Percentiles rank a stretch among this genome's conserved stretches.
phyloP scores from a whole-genome alignment of 2,888 invertebrate genomes.

The Spisula subtruncata region DNA sequence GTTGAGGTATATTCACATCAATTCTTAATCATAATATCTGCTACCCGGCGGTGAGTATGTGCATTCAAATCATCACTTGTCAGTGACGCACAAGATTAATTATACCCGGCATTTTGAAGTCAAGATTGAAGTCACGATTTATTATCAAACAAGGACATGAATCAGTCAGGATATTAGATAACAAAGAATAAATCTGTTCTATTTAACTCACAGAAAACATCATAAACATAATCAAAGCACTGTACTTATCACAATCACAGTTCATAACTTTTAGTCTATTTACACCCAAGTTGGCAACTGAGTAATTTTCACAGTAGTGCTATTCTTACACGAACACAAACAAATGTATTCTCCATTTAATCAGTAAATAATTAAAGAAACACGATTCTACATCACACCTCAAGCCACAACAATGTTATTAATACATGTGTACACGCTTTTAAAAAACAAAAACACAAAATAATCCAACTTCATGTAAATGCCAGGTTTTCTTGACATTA shows the following conservation, averaged over 20 bases:
- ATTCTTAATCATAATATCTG: background rate
- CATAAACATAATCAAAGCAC: too few relatives aligned
- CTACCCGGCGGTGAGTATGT: background rate
- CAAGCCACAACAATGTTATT: background rate
- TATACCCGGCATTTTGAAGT: background rate
- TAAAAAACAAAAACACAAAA: background rate
- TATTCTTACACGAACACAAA: background rate
- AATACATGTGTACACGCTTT: too few relatives aligned
- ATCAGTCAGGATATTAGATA: background rate
- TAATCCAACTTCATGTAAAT: background rate
- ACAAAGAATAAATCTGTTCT: background rate
- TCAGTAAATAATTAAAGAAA: background rate
- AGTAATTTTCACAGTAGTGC: slow-evolving; percentile 3
- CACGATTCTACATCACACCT: slow-evolving; percentile 2
- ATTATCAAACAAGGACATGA: background rate
- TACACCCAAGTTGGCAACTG: too few relatives aligned
- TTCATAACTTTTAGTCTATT: background rate
- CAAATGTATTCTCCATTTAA: background rate
- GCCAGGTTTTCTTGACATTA: background rate
- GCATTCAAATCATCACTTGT: too few relatives aligned
- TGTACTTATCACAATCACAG: background rate
- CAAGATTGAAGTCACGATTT: background rate
- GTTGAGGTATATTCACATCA: background rate
- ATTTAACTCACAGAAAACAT: background rate
- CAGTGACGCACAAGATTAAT: background rate